These are phyloP conservation scores for Hyposmocoma kahamanoa DNA, from an alignment of 1,140 invertebrate genomes.

Conservation along the genomic window DNA sequence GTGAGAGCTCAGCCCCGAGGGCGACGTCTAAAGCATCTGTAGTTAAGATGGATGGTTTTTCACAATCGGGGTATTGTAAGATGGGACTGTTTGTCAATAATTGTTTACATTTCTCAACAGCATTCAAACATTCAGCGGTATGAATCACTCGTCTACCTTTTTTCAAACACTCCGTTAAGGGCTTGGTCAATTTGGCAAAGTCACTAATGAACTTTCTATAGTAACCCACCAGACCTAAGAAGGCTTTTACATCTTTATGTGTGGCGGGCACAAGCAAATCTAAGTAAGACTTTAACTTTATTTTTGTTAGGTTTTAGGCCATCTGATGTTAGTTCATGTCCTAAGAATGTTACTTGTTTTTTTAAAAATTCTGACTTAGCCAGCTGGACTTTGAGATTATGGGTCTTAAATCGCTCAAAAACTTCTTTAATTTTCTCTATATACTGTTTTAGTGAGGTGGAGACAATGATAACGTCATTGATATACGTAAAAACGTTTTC, in stretches of 20 bases:
- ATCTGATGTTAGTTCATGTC: slow-evolving; percentile 20
- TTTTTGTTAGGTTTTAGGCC: slow-evolving; percentile 29
- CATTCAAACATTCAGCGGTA: slow-evolving; percentile 5
- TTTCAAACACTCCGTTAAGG: slow-evolving; percentile 22
- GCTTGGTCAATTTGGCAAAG: slow-evolving; percentile 20
- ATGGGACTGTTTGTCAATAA: slow-evolving; percentile 18
- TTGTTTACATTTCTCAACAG: slow-evolving; percentile 18
- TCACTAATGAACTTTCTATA: too few species aligned
- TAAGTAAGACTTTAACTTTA: slow-evolving; percentile 29
- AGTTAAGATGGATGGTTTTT: slow-evolving; percentile 30
- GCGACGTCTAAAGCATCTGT: slow-evolving; percentile 30
- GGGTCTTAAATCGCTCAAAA: slow-evolving; percentile 30
- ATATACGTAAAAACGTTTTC: slow-evolving; percentile 17
- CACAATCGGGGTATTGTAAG: slow-evolving; percentile 28
- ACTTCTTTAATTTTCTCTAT: too few species aligned
- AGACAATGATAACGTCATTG: slow-evolving; percentile 29
- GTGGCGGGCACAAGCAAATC: slow-evolving; percentile 32
- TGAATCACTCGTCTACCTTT: slow-evolving; percentile 19
- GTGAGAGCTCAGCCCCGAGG: slow-evolving; percentile 30
- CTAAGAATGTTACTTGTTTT: slow-evolving; percentile 16
- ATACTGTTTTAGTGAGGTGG: slow-evolving; percentile 26
- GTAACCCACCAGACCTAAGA: slow-evolving; percentile 14
- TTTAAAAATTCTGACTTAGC: slow-evolving; percentile 42
- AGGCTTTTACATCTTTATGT: slow-evolving; percentile 30
- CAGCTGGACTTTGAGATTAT: slow-evolving; percentile 47